These are phyloP conservation scores for Theocolax elegans DNA, from an alignment of 1,140 invertebrate species.

Conservation along the genomic window DNA sequence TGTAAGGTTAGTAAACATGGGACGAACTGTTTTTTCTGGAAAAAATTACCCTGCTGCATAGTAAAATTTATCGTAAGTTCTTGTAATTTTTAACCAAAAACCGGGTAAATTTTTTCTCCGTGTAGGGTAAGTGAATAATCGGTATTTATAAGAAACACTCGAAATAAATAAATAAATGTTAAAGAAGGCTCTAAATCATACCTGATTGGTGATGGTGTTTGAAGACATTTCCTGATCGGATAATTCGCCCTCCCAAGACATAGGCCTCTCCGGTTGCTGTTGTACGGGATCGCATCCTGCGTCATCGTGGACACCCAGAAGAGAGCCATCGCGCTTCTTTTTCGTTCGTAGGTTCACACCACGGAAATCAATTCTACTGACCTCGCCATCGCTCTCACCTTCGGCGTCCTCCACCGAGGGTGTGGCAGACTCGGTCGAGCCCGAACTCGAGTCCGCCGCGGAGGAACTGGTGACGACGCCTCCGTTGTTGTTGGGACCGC, in stretches of 20 bases:
- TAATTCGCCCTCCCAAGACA: conserved; percentile 92
- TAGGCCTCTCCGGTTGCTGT: conserved; percentile 75
- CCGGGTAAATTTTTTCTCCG: too few relatives aligned
- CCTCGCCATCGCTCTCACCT: conserved; percentile 68
- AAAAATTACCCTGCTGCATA: too few relatives aligned
- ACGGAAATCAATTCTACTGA: conserved; percentile 70
- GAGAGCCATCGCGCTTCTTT: conserved; percentile 63
- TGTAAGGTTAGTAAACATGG: too few relatives aligned
- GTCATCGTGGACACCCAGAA: conserved; percentile 46
- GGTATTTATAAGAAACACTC: too few relatives aligned
- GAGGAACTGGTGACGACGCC: conserved; percentile 22
- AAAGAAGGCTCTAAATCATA: too few relatives aligned
- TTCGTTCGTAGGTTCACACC: conserved; percentile 70
- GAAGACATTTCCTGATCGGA: conserved; percentile 78
- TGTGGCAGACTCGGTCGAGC: conserved; percentile 25
- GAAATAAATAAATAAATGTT: too few relatives aligned
- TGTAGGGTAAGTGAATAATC: too few relatives aligned
- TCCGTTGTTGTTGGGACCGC: not conserved
- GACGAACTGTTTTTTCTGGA: too few relatives aligned
- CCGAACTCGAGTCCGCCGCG: conserved; percentile 42
- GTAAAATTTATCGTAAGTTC: too few relatives aligned
- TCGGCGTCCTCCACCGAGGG: conserved; percentile 51
- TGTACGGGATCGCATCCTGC: conserved; percentile 56
- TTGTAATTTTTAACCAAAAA: too few relatives aligned
- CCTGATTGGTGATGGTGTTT: conserved; percentile 66